These are phyloP conservation scores for Megalurothrips usitatus DNA, from an alignment of 2,888 invertebrate genomes.

Conservation along the genomic window DNA sequence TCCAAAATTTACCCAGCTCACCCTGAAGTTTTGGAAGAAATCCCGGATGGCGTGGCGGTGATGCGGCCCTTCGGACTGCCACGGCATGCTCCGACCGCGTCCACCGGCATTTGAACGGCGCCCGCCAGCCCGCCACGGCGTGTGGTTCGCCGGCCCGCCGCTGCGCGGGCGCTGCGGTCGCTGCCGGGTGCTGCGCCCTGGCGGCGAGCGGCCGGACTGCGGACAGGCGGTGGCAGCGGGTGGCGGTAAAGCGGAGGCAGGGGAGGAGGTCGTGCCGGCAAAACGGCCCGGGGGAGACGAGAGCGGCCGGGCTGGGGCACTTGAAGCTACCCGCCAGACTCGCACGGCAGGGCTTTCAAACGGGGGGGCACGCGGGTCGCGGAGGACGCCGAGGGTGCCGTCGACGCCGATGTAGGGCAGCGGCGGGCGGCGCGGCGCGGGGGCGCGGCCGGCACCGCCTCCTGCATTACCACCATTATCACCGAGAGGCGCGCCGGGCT, in stretches of 20 bases:
- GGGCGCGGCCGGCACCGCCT: neutral
- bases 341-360: too few relatives aligned
- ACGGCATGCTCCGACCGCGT: too few relatives aligned
- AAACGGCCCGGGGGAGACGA: neutral
- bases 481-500: neutral
- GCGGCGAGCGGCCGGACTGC: neutral
- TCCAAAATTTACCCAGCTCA: too few relatives aligned
- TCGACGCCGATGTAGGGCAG: too few relatives aligned
- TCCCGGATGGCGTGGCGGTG: too few relatives aligned
- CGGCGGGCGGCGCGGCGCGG: too few relatives aligned
- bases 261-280: neutral
- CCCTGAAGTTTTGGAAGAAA: too few relatives aligned
- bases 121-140: neutral
- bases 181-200: neutral
- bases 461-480: constrained; percentile 6
- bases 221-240: too few relatives aligned
- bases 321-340: neutral
- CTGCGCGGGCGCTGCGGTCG: neutral
- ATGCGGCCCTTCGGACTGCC: too few relatives aligned
- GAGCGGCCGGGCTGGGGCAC: neutral
- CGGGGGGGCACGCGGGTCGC: too few relatives aligned
- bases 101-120: neutral
- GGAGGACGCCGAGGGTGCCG: too few relatives aligned
- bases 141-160: neutral
- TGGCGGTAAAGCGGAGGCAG: neutral